Evolutionary conservation across 2,888 invertebrate genomes (phyloP).

Genomic region (Drosophila cognata): DNA sequence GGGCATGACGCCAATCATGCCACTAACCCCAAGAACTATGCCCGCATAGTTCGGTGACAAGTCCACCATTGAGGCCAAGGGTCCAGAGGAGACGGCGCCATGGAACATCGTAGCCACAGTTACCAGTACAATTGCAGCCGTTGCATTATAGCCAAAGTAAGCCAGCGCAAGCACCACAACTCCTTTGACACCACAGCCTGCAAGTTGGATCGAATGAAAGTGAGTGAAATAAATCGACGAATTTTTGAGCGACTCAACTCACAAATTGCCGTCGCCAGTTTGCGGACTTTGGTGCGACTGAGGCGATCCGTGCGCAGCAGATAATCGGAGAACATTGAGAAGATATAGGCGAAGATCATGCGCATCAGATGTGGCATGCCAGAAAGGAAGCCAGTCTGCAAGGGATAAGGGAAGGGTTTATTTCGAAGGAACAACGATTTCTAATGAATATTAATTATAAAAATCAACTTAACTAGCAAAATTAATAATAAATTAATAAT

Average conservation of each 20-base stretch:
- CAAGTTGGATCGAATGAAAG: background rate
- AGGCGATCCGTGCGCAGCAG: slow-evolving; percentile 87
- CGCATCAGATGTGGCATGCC: slow-evolving; percentile 88
- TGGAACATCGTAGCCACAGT: slow-evolving; percentile 88
- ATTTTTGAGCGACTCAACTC: slow-evolving; percentile 70
- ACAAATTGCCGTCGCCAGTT: slow-evolving; percentile 88
- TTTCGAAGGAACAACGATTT: background rate
- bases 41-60: slow-evolving; percentile 88
- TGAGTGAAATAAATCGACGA: background rate
- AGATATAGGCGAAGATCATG: slow-evolving; percentile 87
- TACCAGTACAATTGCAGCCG: slow-evolving; percentile 87
- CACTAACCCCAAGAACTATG: slow-evolving; percentile 87
- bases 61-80: slow-evolving; percentile 89
- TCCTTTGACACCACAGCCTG: slow-evolving; percentile 88
- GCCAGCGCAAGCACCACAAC: slow-evolving; percentile 87
- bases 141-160: slow-evolving; percentile 88
- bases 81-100: slow-evolving; percentile 89
- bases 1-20: slow-evolving; percentile 86
- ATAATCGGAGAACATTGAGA: slow-evolving; percentile 87
- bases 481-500: no score
- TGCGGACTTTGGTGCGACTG: slow-evolving; percentile 88
- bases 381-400: slow-evolving; percentile 87
- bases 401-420: background rate
- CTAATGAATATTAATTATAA: no score
- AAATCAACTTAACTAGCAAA: no score